Conservation (phyloP, 2,888 invertebrate species). For the Parnassius orleans region DNA sequence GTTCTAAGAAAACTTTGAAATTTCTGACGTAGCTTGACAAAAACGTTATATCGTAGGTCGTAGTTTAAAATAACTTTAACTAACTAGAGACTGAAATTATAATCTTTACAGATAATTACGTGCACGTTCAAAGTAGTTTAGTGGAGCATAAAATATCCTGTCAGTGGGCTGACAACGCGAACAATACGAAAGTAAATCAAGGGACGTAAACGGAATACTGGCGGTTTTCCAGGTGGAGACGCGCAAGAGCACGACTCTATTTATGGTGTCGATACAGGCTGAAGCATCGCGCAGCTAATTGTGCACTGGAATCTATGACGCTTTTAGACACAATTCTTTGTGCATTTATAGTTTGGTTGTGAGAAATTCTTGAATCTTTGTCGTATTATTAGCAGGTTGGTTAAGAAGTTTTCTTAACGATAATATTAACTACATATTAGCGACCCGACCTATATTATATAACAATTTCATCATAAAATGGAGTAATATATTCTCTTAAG, state of each 20-base stretch:
- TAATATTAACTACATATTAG: too few species aligned
- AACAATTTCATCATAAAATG: too few species aligned
- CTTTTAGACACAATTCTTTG: background rate
- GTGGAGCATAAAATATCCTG: background rate
- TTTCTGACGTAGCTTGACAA: too few species aligned
- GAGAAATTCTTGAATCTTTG: background rate
- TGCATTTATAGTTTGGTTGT: background rate
- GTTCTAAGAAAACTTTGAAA: too few species aligned
- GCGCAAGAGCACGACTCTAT: conserved; percentile 2
- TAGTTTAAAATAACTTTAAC: too few species aligned
- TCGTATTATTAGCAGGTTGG: background rate
- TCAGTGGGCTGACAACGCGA: background rate
- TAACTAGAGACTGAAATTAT: too few species aligned
- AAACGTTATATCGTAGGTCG: too few species aligned
- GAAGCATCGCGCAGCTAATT: conserved; percentile 5
- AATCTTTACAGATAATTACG: background rate
- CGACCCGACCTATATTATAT: too few species aligned
- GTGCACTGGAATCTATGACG: conserved; percentile 1
- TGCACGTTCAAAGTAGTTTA: background rate
- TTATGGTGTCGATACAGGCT: conserved; percentile 4
- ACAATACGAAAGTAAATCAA: conserved; percentile 15
- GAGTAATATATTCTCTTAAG: too few species aligned
- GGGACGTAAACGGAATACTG: conserved; percentile 24
- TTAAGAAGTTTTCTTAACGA: too few species aligned
- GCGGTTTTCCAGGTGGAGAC: conserved; percentile 13